Percentiles rank a stretch among this genome's conserved stretches.
phyloP scores from a whole-genome alignment of 1,140 invertebrate genomes.

The Lepidurus apus region DNA sequence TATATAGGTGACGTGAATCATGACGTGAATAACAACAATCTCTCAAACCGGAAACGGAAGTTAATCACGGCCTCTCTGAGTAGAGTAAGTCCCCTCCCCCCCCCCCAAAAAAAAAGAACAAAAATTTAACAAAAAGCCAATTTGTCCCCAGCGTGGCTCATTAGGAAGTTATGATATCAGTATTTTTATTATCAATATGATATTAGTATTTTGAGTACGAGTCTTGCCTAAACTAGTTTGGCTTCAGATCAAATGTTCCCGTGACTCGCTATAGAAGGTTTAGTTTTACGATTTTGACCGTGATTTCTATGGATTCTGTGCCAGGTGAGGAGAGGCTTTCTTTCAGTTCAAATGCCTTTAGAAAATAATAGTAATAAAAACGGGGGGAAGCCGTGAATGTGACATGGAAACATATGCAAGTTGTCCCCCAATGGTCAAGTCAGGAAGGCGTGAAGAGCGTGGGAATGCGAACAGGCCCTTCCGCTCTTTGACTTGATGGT shows the following conservation, averaged over 20 bases:
- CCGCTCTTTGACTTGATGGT: slow-evolving; percentile 8
- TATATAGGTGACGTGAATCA: background rate
- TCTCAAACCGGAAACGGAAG: background rate
- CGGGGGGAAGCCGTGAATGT: background rate
- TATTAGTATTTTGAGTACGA: background rate
- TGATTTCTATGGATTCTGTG: background rate
- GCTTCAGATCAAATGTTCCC: slow-evolving; percentile 15
- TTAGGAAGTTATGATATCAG: background rate
- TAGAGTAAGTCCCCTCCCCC: background rate
- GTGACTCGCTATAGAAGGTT: background rate
- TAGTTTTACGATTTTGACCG: background rate
- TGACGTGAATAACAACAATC: background rate
- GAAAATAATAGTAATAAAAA: background rate
- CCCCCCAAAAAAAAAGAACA: background rate
- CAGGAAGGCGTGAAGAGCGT: slow-evolving; percentile 20
- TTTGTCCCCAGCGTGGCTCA: background rate
- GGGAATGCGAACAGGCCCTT: slow-evolving; percentile 13
- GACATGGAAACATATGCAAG: slow-evolving; percentile 21
- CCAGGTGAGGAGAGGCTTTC: background rate
- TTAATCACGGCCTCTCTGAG: slow-evolving; percentile 6
- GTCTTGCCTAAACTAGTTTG: background rate
- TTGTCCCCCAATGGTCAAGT: slow-evolving; percentile 16
- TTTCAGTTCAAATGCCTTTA: background rate
- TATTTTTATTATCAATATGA: too few species aligned
- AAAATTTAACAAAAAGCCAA: background rate